Percentiles rank a stretch among this genome's conserved stretches.
These are phyloP conservation scores for Agonopterix subpropinquella DNA, from an alignment of 2,888 invertebrate species.

Conservation along the genomic window DNA sequence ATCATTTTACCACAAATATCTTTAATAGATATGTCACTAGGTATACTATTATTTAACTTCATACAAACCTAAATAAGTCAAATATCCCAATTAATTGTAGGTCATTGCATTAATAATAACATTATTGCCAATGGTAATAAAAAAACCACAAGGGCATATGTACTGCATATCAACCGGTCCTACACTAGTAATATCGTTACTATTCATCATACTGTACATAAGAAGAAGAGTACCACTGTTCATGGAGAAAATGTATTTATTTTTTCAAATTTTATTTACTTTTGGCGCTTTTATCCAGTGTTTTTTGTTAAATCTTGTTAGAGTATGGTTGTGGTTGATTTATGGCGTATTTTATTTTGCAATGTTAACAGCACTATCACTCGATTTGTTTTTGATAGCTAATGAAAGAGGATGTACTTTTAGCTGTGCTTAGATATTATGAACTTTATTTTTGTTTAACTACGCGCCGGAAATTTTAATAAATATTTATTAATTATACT, in stretches of 20 bases:
- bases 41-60: no score
- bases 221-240: conserved; percentile 61
- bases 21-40: no score
- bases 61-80: no score
- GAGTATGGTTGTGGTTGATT: conserved; percentile 60
- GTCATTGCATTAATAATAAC: conserved; percentile 47
- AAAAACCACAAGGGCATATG: conserved; percentile 62
- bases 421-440: conserved; percentile 47
- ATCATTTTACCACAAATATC: no score
- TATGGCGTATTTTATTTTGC: conserved; percentile 61
- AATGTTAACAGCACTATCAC: conserved; percentile 46
- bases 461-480: no score
- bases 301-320: conserved; percentile 55
- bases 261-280: conserved; percentile 67
- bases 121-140: conserved; percentile 42
- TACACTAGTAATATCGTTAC: conserved; percentile 55
- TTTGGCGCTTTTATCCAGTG: conserved; percentile 68
- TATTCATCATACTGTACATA: conserved; percentile 58
- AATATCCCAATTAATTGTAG: conserved; percentile 43
- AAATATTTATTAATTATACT: no score
- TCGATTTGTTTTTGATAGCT: conserved; percentile 64
- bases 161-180: conserved; percentile 67
- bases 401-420: conserved; percentile 69
- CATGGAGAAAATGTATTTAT: conserved; percentile 69
- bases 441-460: no score